phyloP scores from a whole-genome alignment of 2,888 invertebrate species.

The Lasioglossum calceatum region DNA sequence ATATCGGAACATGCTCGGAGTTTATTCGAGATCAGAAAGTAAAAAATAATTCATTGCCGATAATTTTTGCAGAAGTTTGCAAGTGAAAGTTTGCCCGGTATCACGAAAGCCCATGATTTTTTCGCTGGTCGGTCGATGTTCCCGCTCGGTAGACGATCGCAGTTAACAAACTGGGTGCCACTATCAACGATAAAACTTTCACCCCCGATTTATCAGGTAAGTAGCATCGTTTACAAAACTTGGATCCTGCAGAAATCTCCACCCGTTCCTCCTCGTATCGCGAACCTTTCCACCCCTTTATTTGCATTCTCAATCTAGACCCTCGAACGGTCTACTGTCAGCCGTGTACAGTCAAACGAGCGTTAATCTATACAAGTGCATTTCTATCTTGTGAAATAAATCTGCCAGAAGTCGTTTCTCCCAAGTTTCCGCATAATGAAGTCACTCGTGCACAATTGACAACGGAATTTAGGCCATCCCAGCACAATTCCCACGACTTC shows the following conservation, averaged over 20 bases:
- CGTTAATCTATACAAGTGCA: conserved; percentile 1
- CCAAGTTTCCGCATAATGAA: neutral
- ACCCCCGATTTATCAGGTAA: conserved; percentile 78
- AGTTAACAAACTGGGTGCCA: conserved; percentile 4
- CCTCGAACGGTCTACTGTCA: neutral
- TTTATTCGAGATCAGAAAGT: neutral
- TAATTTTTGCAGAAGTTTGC: neutral
- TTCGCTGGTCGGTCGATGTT: neutral
- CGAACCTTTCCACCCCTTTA: conserved; percentile 37
- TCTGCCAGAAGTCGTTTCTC: neutral
- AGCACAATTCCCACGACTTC: neutral
- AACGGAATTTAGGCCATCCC: neutral
- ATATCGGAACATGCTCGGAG: neutral
- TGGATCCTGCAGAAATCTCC: conserved; percentile 60
- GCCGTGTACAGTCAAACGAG: neutral
- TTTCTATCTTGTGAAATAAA: neutral
- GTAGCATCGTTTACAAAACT: conserved; percentile 80
- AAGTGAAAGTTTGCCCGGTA: neutral
- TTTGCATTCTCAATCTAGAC: conserved; percentile 56
- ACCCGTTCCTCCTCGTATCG: neutral
- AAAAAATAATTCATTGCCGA: neutral
- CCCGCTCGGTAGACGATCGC: neutral
- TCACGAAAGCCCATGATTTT: neutral
- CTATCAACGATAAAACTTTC: conserved; percentile 65
- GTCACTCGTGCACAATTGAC: neutral